Conservation (phyloP, 2,888 invertebrate species). For the Ryuthela nishihirai region DNA sequence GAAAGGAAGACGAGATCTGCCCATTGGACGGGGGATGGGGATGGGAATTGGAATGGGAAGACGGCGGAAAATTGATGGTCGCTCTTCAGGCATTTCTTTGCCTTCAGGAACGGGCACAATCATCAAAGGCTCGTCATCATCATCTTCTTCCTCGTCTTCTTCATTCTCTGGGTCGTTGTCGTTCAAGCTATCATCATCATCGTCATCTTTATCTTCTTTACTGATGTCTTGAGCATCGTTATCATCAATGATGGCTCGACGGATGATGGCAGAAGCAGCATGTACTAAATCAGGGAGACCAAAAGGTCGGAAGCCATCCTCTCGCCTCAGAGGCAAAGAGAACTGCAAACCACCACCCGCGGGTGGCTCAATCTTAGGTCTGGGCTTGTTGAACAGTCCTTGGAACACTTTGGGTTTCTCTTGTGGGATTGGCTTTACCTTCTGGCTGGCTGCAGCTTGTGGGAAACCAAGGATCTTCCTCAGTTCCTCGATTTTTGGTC, state of each 20-base stretch:
- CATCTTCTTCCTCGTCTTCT: slow-evolving; percentile 30
- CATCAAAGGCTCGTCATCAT: slow-evolving; percentile 28
- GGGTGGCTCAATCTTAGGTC: slow-evolving; percentile 28
- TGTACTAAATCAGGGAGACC: slow-evolving; percentile 32
- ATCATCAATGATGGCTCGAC: slow-evolving; percentile 34
- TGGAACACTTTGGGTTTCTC: slow-evolving; percentile 36
- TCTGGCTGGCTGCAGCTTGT: slow-evolving; percentile 8
- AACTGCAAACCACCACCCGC: slow-evolving; percentile 18
- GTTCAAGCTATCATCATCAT: slow-evolving; percentile 8
- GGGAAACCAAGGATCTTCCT: slow-evolving; percentile 37
- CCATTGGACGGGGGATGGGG: slow-evolving; percentile 15
- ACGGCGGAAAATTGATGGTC: slow-evolving; percentile 23
- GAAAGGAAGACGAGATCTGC: slow-evolving; percentile 24
- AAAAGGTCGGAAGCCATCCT: slow-evolving; percentile 24
- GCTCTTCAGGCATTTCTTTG: slow-evolving; percentile 17
- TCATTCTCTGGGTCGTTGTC: not conserved
- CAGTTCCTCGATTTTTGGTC: slow-evolving; percentile 35
- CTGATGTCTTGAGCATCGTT: slow-evolving; percentile 27
- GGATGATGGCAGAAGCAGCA: slow-evolving; percentile 27
- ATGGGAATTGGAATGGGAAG: slow-evolving; percentile 32
- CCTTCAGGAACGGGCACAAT: slow-evolving; percentile 32
- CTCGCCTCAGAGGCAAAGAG: slow-evolving; percentile 14
- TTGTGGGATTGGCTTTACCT: slow-evolving; percentile 26
- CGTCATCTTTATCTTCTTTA: slow-evolving; percentile 23
- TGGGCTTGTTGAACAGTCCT: slow-evolving; percentile 27